Evolutionary conservation across 2,113 vertebrate species (phyloP).

Genomic region (Ovis aries): DNA sequence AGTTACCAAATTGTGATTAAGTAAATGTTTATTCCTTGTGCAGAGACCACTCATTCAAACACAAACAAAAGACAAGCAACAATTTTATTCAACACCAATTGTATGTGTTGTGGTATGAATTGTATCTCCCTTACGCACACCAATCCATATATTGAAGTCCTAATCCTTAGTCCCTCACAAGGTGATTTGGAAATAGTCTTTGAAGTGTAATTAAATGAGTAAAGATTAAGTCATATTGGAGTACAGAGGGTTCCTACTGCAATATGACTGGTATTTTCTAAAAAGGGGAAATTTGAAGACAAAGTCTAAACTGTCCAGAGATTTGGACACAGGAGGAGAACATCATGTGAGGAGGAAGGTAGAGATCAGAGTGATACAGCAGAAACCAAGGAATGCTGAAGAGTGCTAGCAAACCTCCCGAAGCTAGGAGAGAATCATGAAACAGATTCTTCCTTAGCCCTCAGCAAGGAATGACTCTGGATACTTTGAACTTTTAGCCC

Average conservation of each 20-base stretch:
- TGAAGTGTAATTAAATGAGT: background rate
- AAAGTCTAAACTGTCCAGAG: background rate
- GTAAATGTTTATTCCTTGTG: background rate
- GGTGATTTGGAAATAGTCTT: background rate
- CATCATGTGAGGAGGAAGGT: background rate
- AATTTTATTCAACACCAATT: background rate
- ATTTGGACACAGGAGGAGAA: background rate
- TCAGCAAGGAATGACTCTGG: background rate
- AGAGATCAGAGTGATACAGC: background rate
- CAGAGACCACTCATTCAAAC: background rate
- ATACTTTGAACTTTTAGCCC: background rate
- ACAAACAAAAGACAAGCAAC: background rate
- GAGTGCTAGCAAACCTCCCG: background rate
- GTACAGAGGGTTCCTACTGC: background rate
- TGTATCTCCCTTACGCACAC: accelerated
- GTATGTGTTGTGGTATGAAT: background rate
- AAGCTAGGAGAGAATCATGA: background rate
- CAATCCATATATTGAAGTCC: background rate
- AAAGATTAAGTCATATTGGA: background rate
- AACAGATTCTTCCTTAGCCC: accelerated
- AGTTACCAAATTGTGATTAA: background rate
- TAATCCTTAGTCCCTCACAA: background rate
- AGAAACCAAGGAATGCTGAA: background rate
- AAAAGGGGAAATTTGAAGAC: background rate
- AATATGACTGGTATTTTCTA: background rate